Evolutionary conservation across 2,797 vertebrate genomes (phyloP), one percentile per base, ranked within the genome.

Genomic region (Poecilia velifera): DNA sequence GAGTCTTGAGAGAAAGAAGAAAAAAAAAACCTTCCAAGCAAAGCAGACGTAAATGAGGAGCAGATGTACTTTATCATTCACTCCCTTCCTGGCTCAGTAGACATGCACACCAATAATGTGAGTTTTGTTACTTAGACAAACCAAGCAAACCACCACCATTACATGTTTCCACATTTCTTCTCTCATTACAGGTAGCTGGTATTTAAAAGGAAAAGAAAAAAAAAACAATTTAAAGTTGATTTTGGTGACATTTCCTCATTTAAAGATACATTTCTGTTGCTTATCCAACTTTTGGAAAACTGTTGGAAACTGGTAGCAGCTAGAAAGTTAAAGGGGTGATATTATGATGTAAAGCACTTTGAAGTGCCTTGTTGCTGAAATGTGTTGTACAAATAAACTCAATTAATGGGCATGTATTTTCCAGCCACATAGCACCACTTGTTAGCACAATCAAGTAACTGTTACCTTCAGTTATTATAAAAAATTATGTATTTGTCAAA

Each of bases 31-130:
- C 22, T 25, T 53, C 8, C 1, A 43, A 9, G 10, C 64, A 74
- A 34, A 75, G 34, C 57, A 75, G 45, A 66, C 57, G 39, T 31
- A 62, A 77, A 82, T 53, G 14, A 72, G 43, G 62, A 51, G n/a
- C 76, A 84, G 81, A 85, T 59, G 59, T 16, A 1, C 25, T 79
- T 76, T 46, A 31, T 79, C 76, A 49, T 31, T 47, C 28, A 55
- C 43, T 66, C 53, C 49, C 49, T 39, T 43, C 53, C 57, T 34
- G 70, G 43, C 39, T 76, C 13, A 8, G 0, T 34, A 28, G 59
- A 70, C 5, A 77, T 64, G 80, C 78, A 79, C 59, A 66, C 55
- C 57, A 2, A 1, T 77, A 28, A 14, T 18, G n/a, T 68, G 39
- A 39, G 14, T 45, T 45, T 2, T 2, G 53, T 22, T 18, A 25